Evolutionary conservation across 2,888 invertebrate genomes (phyloP), one percentile per base, ranked within the genome.

Genomic region (Latrodectus elegans): DNA sequence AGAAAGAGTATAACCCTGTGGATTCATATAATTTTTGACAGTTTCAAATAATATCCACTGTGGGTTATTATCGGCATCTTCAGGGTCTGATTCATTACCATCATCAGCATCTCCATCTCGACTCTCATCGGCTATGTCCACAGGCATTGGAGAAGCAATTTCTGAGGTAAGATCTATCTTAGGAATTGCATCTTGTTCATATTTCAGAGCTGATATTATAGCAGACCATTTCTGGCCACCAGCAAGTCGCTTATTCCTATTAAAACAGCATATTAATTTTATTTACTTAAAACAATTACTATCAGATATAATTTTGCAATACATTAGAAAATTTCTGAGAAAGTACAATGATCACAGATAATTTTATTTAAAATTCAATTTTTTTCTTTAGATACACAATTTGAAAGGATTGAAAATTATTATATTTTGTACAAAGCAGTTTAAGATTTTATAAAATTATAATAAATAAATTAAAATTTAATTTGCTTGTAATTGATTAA

Each of bases 1-100:
- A 51, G 96, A 95, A 91, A 98, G 93, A n/a, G 95, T 94, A 2
- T 95, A 94, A n/a, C 97, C 97, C 93, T 90, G 90, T 12, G 91
- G 87, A 49, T 91, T 90, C 38, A 90, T 85, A 64, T 76, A 87
- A 53, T 68, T 90, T 71, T 89, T 88, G 26, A 99, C 95, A 71
- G 95, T 95, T 91, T 97, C 97, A 91, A 97, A 96, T 0, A 99
- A 93, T 90, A 96, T 95, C 98, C 98, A 98, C 91, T 96, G 95
- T 0, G 97, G 97, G 84, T 96, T 96, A 38, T 67, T 83, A 91
- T 96, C 94, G 90, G 89, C 90, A 88, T 92, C 91, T 76, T 92
- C 94, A 0, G 93, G 93, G 79, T 93, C 93, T 68, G 93, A 93
- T 72, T 94, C 93, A 55, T 92, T 93, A 0, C 92, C 93, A 67